Conservation (phyloP, 23 tunicate genomes). For the Aplidium turbinatum region DNA sequence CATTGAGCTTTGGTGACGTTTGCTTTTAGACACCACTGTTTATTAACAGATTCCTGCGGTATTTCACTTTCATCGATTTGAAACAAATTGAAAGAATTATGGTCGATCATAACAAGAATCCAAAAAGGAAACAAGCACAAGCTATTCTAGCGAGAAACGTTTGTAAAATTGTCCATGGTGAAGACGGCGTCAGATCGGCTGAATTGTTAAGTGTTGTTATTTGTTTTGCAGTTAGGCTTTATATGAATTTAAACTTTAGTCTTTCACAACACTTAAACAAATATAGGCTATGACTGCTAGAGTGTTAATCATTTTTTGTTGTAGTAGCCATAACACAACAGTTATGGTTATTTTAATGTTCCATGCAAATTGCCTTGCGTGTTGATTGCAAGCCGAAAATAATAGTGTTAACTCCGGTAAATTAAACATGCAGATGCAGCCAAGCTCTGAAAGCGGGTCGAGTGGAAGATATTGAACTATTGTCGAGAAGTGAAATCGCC, state of each 20-base stretch:
- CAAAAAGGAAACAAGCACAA: conserved; percentile 67
- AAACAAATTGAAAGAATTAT: conserved; percentile 62
- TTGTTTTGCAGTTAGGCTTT: no score
- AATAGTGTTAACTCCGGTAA: no score
- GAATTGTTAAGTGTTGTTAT: conserved; percentile 92
- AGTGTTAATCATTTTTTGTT: no score
- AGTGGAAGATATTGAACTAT: conserved; percentile 54
- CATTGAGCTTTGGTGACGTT: no score
- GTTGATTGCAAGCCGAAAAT: no score
- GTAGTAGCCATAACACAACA: no score
- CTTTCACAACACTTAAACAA: no score
- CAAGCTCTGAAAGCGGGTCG: conserved; percentile 50
- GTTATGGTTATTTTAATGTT: no score
- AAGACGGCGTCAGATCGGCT: conserved; percentile 77
- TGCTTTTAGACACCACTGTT: no score
- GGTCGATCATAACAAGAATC: conserved; percentile 57
- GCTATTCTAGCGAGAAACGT: conserved; percentile 71
- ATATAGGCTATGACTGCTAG: no score
- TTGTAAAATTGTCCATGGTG: conserved; percentile 86
- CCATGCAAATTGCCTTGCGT: no score
- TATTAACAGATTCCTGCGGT: conserved; percentile 71
- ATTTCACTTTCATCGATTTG: conserved; percentile 83
- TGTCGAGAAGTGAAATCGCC: conserved; percentile 63
- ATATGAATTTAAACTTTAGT: no score
- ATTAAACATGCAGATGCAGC: conserved; percentile 76